Percentiles rank a stretch among this genome's conserved stretches.
Evolutionary conservation across 1,140 invertebrate species (phyloP).

Genomic region (Drosophila pectinifera): DNA sequence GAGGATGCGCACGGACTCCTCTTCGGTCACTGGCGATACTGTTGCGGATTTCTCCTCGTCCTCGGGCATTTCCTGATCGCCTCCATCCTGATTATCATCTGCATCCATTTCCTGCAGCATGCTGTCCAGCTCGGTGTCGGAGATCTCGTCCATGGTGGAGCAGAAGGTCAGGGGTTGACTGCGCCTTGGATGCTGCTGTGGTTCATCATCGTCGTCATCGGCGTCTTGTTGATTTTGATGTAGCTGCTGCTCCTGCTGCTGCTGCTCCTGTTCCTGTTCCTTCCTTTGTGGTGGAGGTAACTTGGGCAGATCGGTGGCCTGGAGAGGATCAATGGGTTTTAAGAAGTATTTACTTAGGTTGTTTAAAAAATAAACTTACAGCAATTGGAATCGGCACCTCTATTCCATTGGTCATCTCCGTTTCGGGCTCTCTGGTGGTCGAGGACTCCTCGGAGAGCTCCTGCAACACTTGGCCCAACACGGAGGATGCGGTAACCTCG

Average conservation of each 20-base stretch:
- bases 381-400: not conserved
- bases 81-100: constrained; percentile 57
- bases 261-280: not conserved
- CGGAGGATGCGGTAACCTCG: constrained; percentile 70
- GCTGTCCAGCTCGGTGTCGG: constrained; percentile 83
- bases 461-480: constrained; percentile 66
- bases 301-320: not conserved
- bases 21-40: constrained; percentile 53
- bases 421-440: constrained; percentile 48
- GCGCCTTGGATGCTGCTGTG: constrained; percentile 31
- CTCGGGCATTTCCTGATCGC: constrained; percentile 28
- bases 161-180: constrained; percentile 78
- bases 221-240: constrained; percentile 12
- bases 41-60: constrained; percentile 30
- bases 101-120: constrained; percentile 84
- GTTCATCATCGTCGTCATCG: not conserved
- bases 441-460: constrained; percentile 64
- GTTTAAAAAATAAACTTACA: not conserved
- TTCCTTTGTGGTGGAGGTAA: not conserved
- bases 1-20: constrained; percentile 71
- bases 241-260: too few relatives aligned
- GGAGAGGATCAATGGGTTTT: not conserved
- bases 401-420: constrained; percentile 50
- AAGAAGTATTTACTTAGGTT: not conserved
- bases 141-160: constrained; percentile 85